Conservation (phyloP, 2,113 vertebrate genomes). For the Carlito syrichta region DNA sequence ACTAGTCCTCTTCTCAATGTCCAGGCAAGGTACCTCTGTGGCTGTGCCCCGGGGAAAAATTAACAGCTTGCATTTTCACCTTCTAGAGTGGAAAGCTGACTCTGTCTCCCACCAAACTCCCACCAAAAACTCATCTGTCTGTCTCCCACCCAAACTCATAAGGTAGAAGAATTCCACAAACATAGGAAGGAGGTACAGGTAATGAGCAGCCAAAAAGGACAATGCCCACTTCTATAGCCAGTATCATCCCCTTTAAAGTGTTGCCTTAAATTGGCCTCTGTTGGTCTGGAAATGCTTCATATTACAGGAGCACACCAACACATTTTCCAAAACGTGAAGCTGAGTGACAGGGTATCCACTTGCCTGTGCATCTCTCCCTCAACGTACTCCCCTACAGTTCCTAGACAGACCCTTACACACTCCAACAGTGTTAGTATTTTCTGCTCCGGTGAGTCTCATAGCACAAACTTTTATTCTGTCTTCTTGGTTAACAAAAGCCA, state of each 20-base stretch:
- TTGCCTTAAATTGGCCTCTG: not conserved
- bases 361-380: not conserved
- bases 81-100: not conserved
- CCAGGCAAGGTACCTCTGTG: not conserved
- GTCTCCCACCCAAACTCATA: not conserved
- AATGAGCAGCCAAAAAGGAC: not conserved
- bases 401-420: not conserved
- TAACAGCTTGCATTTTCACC: not conserved
- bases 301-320: accelerated
- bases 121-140: no score
- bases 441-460: not conserved
- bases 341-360: no score
- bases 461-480: not conserved
- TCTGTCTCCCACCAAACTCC: not conserved
- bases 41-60: not conserved
- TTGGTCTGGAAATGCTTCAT: not conserved
- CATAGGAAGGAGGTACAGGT: not conserved
- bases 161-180: not conserved
- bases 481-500: not conserved
- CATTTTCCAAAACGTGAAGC: not conserved
- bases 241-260: not conserved
- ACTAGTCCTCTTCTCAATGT: not conserved
- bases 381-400: not conserved
- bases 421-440: not conserved
- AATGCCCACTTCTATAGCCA: not conserved